Evolutionary conservation across 2,888 invertebrate species (phyloP).

Genomic region (Cyaniris semiargus): DNA sequence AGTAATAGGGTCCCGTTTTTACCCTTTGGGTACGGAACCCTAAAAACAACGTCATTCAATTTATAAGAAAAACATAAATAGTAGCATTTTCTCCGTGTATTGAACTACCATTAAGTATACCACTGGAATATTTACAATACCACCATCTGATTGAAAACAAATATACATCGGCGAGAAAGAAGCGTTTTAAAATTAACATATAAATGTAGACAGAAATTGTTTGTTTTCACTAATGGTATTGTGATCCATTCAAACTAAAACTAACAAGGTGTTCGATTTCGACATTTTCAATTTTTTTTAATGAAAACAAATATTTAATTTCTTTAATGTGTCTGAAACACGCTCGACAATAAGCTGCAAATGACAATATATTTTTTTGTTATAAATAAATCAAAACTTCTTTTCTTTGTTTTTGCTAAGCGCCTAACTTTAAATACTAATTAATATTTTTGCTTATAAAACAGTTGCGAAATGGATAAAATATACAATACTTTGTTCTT

Average conservation of each 20-base stretch:
- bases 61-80: neutral
- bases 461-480: no score
- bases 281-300: neutral
- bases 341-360: no score
- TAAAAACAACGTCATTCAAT: no score
- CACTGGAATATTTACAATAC: constrained; percentile 17
- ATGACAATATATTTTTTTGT: no score
- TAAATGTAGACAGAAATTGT: neutral
- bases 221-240: neutral
- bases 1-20: no score
- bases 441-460: no score
- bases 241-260: neutral
- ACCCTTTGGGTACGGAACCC: no score
- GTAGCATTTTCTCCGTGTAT: neutral
- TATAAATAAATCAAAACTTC: no score
- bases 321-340: neutral
- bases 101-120: neutral
- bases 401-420: no score
- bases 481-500: no score
- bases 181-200: constrained; percentile 3
- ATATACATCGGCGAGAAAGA: neutral
- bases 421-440: no score
- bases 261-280: neutral
- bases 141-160: constrained; percentile 16
- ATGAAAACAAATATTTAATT: neutral